Base-by-base conservation (phyloP, 2,888 invertebrate species). In the Heliconius sara region DNA sequence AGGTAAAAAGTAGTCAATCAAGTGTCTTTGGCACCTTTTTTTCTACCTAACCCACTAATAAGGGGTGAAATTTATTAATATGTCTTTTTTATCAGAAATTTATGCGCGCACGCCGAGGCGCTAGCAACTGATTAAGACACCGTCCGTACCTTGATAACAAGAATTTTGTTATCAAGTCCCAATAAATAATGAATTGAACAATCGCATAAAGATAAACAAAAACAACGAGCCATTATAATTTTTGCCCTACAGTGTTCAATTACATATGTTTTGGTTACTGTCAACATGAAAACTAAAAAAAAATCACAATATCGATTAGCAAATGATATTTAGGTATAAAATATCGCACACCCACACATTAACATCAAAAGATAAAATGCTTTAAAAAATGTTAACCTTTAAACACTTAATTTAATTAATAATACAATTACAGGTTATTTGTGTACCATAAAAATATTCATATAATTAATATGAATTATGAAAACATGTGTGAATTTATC, bases 301-400 rank as follows among this genome's bases (percentile, higher is more conserved):
- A 39, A 39, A 39, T 39, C 9, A 1, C 34, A 47, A 47, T 47
- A 16, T 47, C 47, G 16, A 9, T 47, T 47, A 47, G 22, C 57
- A 22, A 57, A 57, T 9, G 22, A 47, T 57, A 57, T 22, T 7
- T 57, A 52, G 52, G 22, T 57, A 57, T 47, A 57, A 3, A n/a
- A 13, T 12, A 25, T 12, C 25, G 10, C n/a, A 63, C 4, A 39
- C 9, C 34, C 34, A 39, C 34, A 12, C 12, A n/a, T 63, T 63
- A 10, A 25, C 22, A 63, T 25, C 63, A 1, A 63, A 57, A 63
- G 63, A 25, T 63, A 63, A 25, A 63, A 63, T 63, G 25, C n/a
- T n/a, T n/a, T 63, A 19, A 57, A 57, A 57, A 57, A 57, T 57
- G 22, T 63, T n/a, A 63, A 63, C 63, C 63, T 63, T 63, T 63